These are phyloP conservation scores for Calcarius lapponicus DNA, from an alignment of 2,797 vertebrate genomes.

Conservation along the genomic window DNA sequence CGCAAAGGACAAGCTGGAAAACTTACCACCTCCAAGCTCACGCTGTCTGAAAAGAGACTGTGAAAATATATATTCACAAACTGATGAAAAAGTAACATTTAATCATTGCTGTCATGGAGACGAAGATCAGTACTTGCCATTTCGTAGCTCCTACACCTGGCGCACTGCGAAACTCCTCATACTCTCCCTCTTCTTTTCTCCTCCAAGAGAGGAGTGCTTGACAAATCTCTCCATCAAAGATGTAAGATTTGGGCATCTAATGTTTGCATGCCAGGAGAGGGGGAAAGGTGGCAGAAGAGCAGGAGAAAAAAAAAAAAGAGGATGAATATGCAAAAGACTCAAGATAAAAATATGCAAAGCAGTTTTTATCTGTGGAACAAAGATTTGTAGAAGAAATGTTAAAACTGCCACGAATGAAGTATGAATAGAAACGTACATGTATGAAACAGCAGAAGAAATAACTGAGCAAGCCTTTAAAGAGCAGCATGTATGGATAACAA, in stretches of 20 bases:
- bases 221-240: neutral
- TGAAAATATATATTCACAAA: constrained; percentile 29
- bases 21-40: neutral
- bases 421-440: neutral
- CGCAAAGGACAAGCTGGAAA: neutral
- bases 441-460: neutral
- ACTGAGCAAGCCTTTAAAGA: neutral
- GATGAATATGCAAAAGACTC: neutral
- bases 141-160: constrained; percentile 32
- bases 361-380: neutral
- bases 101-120: constrained; percentile 52
- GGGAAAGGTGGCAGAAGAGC: neutral
- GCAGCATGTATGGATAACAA: neutral
- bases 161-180: neutral
- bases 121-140: constrained; percentile 5
- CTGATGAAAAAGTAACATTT: constrained; percentile 42
- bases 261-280: neutral
- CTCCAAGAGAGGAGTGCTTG: neutral
- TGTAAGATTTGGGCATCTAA: neutral
- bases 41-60: neutral
- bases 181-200: neutral
- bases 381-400: neutral
- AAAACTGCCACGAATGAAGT: neutral
- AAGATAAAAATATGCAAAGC: neutral
- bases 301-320: neutral